Base-by-base conservation (phyloP, 2,797 vertebrate species). In the Onychomys torridus region DNA sequence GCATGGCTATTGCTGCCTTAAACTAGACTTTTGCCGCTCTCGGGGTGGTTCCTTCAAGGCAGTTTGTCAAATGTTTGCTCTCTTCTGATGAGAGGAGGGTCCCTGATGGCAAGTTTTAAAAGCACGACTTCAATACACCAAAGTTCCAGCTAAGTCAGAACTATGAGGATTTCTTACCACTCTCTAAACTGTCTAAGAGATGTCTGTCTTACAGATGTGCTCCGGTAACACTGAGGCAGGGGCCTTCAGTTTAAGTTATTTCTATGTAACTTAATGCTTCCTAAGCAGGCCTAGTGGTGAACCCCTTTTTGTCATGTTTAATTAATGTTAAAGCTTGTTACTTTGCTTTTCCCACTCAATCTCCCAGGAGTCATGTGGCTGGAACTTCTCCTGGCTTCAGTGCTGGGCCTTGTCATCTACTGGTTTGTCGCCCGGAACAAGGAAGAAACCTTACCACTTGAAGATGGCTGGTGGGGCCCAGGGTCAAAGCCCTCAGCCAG, bases 401-500 rank as follows among this genome's bases (percentile, higher is more conserved):
- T 96, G 63, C 90, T 99, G 75, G 98, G 97, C 52, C 55, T 95
- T 0, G 16, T 97, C 89, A 49, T 98, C 96, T 99, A 99, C 95
- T 98, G 97, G 69, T 95, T 98, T 0, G 0, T 98, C 69, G 97
- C 96, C 69, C 94, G 83, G 96, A 98, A 96, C 96, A 98, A 98
- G 71, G 97, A 98, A 63, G 98, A 98, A 78, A 97, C 55, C 0
- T 43, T 99, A 65, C 94, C 97, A 0, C 98, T 99, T 67, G 98
- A 95, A 57, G 98, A 99, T 52, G 98, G 98, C 16, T 99, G 99
- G 98, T 99, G 99, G 99, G 98, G 98, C 12, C 96, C 96, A 0
- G 98, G 98, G 5, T 73, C 95, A 3, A 98, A 97, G 84, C 97
- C 98, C 71, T 46, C 91, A 0, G 8, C 75, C 37, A 86, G 81